Evolutionary conservation across 2,113 vertebrate genomes (phyloP), one percentile per base, ranked within the genome.

Genomic region (Elephas maximus): DNA sequence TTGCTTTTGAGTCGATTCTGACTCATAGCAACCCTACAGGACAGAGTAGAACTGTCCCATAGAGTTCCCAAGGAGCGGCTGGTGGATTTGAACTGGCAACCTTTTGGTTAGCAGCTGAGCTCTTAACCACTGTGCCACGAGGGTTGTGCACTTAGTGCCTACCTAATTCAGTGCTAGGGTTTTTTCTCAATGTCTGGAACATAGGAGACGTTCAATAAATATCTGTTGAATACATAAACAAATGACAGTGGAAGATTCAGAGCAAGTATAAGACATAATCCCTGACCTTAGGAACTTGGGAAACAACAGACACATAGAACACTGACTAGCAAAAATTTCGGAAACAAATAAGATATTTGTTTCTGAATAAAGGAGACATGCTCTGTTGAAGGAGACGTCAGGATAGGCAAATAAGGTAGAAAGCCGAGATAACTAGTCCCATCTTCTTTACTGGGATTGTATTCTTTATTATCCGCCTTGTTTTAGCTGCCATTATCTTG

Each of bases 271-370:
- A 82, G 28, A 63, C 23, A 53, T 24, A 44, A 28, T 60, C 20
- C 53, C 6, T 76, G 33, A 26, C 62, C 33, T 91, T 53, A 93
- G 65, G 48, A 90, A 84, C 78, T 77, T 85, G 73, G 78, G 45
- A 74, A 71, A 95, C 45, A 71, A 53, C 6, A 28, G 53, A 37
- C 21, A 57, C 9, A 24, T 48, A 65, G 20, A 67, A 73, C 17
- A 63, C n/a, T 9, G 51, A 84, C n/a, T 51, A 82, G 45, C 48
- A 63, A 93, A 95, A 67, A 80, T 82, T 88, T 73, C 45, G 65
- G 41, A 97, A 80, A 15, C 33, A 88, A 6, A 18, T 10, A 65
- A 93, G 71, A 17, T 14, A 67, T 53, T 91, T 57, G 53, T 57
- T 57, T 57, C 53, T 57, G 15, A 57, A 57, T 57, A 57, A 57